phyloP scores from a whole-genome alignment of 1,140 invertebrate species.

The Ceratina calcarata region DNA sequence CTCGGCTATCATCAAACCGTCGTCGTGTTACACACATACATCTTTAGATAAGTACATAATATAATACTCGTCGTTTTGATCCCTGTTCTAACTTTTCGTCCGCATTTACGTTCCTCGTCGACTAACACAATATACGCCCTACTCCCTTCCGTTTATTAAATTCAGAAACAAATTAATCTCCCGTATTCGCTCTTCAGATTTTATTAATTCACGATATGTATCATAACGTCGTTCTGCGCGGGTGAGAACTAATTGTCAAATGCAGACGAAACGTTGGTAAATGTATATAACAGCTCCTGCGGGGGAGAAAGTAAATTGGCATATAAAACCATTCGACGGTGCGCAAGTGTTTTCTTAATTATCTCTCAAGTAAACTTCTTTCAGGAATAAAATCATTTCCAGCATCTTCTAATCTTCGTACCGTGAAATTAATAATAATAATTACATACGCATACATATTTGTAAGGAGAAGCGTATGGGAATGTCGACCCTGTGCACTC shows the following conservation, averaged over 20 bases:
- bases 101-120: conserved; percentile 19
- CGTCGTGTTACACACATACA: conserved; percentile 11
- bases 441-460: no score
- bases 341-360: no score
- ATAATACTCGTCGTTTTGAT: conserved; percentile 30
- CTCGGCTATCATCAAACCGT: conserved; percentile 1
- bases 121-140: no score
- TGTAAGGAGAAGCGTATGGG: no score
- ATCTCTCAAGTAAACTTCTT: no score
- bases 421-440: no score
- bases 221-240: conserved; percentile 2
- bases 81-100: conserved; percentile 37
- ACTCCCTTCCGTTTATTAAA: not conserved
- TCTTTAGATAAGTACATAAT: not conserved
- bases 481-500: no score
- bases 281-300: not conserved
- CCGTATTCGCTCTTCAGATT: not conserved
- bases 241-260: not conserved
- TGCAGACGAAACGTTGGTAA: conserved; percentile 33
- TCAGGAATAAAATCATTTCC: no score
- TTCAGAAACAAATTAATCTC: not conserved
- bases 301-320: not conserved
- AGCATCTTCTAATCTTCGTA: no score
- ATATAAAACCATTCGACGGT: no score
- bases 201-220: conserved; percentile 13